Conservation (phyloP, 2,888 invertebrate genomes). For the Vesta saturnalis region DNA sequence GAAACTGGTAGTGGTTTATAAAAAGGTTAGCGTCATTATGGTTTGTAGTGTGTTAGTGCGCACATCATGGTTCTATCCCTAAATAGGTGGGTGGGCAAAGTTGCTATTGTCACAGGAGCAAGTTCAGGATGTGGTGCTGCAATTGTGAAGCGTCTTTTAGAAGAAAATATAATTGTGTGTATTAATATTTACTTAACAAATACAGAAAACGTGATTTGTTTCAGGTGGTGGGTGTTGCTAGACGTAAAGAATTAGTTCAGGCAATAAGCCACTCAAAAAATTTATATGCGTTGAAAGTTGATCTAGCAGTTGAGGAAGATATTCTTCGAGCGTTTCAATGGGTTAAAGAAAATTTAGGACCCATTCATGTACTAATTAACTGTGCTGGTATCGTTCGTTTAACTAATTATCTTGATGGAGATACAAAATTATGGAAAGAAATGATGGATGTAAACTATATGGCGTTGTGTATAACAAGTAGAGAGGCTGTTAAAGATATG, state of each 20-base stretch:
- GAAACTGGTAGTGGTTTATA: no score
- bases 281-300: not conserved
- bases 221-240: not conserved
- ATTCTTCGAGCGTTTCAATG: slow-evolving; percentile 21
- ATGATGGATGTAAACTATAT: slow-evolving; percentile 21
- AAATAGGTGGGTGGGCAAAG: not conserved
- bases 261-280: not conserved
- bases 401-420: slow-evolving; percentile 36
- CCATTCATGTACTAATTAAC: slow-evolving; percentile 44
- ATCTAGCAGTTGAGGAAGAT: slow-evolving; percentile 7
- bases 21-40: no score
- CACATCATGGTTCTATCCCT: slow-evolving; percentile 2
- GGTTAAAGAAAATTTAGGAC: slow-evolving; percentile 42
- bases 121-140: not conserved
- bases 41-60: no score
- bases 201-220: no score
- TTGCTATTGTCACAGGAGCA: not conserved
- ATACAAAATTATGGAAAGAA: slow-evolving; percentile 29
- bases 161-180: not conserved
- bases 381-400: slow-evolving; percentile 40
- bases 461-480: slow-evolving; percentile 20
- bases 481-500: slow-evolving; percentile 43
- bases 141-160: not conserved
- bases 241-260: not conserved
- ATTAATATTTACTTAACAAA: no score